Percentiles rank a stretch among this genome's conserved stretches.
Conservation (phyloP, 2,113 vertebrate genomes). For the Rhipidura dahli region DNA sequence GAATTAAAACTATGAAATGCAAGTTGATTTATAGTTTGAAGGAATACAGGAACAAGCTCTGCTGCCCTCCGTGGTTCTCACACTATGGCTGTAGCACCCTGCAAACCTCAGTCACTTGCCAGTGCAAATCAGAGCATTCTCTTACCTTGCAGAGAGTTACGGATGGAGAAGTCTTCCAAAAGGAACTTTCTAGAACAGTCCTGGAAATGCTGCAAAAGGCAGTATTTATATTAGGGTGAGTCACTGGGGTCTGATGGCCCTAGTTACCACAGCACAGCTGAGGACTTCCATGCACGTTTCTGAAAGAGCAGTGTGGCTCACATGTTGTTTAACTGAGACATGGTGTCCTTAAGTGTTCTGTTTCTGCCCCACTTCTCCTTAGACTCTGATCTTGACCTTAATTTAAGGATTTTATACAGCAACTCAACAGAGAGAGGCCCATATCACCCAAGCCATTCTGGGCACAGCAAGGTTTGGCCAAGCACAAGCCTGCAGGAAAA, state of each 20-base stretch:
- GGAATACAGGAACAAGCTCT: conserved; percentile 27
- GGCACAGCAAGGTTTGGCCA: not conserved
- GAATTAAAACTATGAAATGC: conserved; percentile 54
- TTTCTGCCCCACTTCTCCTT: not conserved
- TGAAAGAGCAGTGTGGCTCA: not conserved
- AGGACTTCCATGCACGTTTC: not conserved
- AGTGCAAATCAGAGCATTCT: not conserved
- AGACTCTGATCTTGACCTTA: not conserved
- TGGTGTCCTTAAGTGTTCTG: not conserved
- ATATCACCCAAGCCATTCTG: not conserved
- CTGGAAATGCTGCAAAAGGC: not conserved
- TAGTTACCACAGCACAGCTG: not conserved
- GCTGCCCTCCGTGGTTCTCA: not conserved
- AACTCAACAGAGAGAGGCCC: not conserved
- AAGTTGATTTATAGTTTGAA: conserved; percentile 39
- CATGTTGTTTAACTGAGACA: not conserved
- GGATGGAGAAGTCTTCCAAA: not conserved
- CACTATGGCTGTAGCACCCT: not conserved
- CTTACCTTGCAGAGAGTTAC: not conserved
- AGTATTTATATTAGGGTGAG: not conserved
- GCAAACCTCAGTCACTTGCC: not conserved
- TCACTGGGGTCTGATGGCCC: not conserved
- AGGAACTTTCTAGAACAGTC: not conserved
- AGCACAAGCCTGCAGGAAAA: not conserved
- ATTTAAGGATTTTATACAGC: not conserved